A percentile compares a stretch with the other conserved stretches of the same genome.
Conservation (phyloP, 2,797 vertebrate species). For the Aulostomus chinensis region DNA sequence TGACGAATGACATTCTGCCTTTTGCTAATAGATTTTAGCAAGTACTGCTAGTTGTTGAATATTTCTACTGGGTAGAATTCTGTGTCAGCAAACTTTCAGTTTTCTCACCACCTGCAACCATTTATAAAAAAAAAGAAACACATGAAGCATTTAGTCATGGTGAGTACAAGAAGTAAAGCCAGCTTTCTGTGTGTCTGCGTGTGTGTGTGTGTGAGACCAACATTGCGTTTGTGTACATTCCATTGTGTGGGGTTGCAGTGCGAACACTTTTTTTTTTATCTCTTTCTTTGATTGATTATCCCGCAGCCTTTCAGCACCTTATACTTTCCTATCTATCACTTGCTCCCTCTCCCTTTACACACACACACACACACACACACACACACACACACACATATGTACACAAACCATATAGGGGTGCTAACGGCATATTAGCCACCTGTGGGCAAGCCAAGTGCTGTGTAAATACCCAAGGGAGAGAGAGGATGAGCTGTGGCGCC, state of each 20-base stretch:
- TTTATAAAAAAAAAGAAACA: constrained; percentile 18
- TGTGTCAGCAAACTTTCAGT: constrained; percentile 6
- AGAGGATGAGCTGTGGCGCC: constrained; percentile 60
- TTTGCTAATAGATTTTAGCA: no score
- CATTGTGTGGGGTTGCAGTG: constrained; percentile 22
- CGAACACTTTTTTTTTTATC: constrained; percentile 51
- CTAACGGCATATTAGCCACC: constrained; percentile 72
- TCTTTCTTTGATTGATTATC: constrained; percentile 71
- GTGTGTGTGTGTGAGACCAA: constrained; percentile 11
- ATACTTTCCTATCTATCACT: constrained; percentile 41
- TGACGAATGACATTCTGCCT: no score
- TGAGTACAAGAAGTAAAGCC: constrained; percentile 1
- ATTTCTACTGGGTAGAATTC: neutral
- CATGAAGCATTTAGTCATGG: constrained; percentile 21
- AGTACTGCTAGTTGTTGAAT: no score
- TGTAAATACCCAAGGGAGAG: constrained; percentile 67
- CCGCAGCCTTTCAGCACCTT: constrained; percentile 42
- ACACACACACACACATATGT: constrained; percentile 13
- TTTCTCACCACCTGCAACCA: constrained; percentile 19
- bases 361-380: constrained; percentile 11
- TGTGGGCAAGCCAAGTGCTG: constrained; percentile 70
- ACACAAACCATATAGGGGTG: constrained; percentile 45
- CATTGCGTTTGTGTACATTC: no score
- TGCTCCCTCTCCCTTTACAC: constrained; percentile 6
- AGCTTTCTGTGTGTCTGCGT: constrained; percentile 11